Evolutionary conservation across 2,113 vertebrate species (phyloP).

Genomic region (Hymenochirus boettgeri): DNA sequence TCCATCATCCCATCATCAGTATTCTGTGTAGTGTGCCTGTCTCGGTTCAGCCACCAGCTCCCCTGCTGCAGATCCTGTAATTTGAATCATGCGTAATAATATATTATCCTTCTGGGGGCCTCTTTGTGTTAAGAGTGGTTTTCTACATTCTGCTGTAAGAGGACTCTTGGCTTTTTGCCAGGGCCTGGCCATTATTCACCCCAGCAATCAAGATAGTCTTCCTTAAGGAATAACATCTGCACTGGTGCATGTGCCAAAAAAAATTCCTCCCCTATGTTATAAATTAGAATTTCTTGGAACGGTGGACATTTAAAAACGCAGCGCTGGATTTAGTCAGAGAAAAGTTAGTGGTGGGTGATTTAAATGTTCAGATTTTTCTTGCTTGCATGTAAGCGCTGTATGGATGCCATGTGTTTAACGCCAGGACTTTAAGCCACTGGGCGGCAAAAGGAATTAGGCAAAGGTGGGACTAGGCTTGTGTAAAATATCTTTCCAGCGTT

Average conservation of each 20-base stretch:
- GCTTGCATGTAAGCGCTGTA: constrained; percentile 45
- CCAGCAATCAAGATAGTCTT: constrained; percentile 64
- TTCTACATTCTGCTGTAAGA: constrained; percentile 68
- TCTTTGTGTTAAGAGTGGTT: constrained; percentile 71
- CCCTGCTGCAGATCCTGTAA: constrained; percentile 75
- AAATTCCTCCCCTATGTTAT: constrained; percentile 48
- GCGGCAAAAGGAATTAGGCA: not conserved
- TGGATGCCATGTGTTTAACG: constrained; percentile 43
- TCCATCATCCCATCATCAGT: constrained; percentile 72
- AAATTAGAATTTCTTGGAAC: constrained; percentile 64
- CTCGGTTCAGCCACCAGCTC: constrained; percentile 67
- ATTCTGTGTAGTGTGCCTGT: constrained; percentile 62
- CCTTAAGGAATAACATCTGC: constrained; percentile 78
- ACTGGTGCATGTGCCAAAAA: constrained; percentile 60
- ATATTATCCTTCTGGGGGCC: constrained; percentile 75
- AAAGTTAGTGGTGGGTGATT: not conserved
- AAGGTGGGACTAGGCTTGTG: too few relatives aligned
- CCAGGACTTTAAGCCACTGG: constrained; percentile 7
- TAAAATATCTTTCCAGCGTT: too few relatives aligned
- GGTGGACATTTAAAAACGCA: constrained; percentile 53
- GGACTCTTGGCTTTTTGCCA: constrained; percentile 66
- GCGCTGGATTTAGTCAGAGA: constrained; percentile 22
- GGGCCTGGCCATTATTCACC: constrained; percentile 65
- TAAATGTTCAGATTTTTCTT: constrained; percentile 14
- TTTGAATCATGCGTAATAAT: constrained; percentile 80